A percentile compares a stretch with the other conserved stretches of the same genome.
phyloP scores from a whole-genome alignment of 2,888 invertebrate species.

The Microplitis manilae region DNA sequence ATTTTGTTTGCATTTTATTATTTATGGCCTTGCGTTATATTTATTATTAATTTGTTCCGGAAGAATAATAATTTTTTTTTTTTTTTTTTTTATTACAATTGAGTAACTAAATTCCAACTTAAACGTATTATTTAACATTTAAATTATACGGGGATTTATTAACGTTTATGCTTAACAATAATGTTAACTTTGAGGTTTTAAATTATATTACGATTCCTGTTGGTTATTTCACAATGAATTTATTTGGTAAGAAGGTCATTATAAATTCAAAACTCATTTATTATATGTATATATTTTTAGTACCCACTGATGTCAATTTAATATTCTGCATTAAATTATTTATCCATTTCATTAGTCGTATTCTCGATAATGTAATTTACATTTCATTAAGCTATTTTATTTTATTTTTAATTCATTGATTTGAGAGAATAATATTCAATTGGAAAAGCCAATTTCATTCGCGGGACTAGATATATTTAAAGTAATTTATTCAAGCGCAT shows the following conservation, averaged over 20 bases:
- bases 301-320: not conserved
- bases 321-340: not conserved
- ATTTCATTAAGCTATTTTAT: not conserved
- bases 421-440: too few relatives aligned
- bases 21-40: not conserved
- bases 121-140: not conserved
- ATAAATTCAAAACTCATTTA: conserved; percentile 1
- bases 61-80: conserved; percentile 1
- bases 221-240: not conserved
- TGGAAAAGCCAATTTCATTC: too few relatives aligned
- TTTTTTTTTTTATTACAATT: conserved; percentile 1
- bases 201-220: not conserved
- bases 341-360: too few relatives aligned
- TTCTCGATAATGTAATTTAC: not conserved
- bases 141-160: not conserved
- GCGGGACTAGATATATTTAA: too few relatives aligned
- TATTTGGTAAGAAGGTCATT: not conserved
- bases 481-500: too few relatives aligned
- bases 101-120: not conserved
- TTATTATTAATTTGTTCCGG: conserved; percentile 1
- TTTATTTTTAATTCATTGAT: too few relatives aligned
- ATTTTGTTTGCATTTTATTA: not conserved
- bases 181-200: not conserved
- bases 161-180: not conserved
- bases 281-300: not conserved